Evolutionary conservation across 2,797 vertebrate genomes (phyloP).

Genomic region (Scleropages formosus): DNA sequence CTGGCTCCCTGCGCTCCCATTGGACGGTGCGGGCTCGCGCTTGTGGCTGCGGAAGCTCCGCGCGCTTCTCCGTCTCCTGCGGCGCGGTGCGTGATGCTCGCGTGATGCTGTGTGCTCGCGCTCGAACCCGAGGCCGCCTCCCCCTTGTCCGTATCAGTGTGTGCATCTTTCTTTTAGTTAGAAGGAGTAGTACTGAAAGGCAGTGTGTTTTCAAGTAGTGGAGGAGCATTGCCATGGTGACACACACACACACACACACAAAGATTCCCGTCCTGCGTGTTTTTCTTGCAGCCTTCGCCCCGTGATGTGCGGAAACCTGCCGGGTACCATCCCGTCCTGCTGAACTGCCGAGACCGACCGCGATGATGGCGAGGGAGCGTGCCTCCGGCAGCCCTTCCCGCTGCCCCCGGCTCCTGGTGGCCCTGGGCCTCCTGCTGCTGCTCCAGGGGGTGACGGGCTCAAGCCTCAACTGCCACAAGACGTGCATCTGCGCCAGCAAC

Average conservation of each 20-base stretch:
- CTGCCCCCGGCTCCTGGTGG: constrained; percentile 41
- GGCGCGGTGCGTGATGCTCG: constrained; percentile 5
- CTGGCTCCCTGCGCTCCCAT: constrained; percentile 7
- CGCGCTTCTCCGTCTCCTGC: too few relatives aligned
- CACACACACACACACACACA: constrained; percentile 7
- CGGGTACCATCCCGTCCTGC: constrained; percentile 34
- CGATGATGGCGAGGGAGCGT: constrained; percentile 51
- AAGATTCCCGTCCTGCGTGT: constrained; percentile 31
- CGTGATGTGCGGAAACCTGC: constrained; percentile 41
- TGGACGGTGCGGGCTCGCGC: neutral
- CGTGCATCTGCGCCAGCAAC: constrained; percentile 92
- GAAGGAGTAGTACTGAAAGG: constrained; percentile 11
- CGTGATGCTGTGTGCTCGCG: neutral
- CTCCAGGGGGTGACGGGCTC: constrained; percentile 51
- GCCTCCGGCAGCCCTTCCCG: constrained; percentile 53
- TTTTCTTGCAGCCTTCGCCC: constrained; percentile 51
- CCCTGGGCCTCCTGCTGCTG: constrained; percentile 47
- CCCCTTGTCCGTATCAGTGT: neutral
- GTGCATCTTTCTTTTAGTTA: neutral
- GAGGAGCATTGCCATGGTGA: constrained; percentile 27
- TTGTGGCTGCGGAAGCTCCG: neutral
- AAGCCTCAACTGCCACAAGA: constrained; percentile 74
- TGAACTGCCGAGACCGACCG: constrained; percentile 52
- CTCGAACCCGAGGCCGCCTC: neutral
- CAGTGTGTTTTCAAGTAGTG: neutral